These are phyloP conservation scores for Cirrhinus mrigala DNA, from an alignment of 2,797 vertebrate species.

Conservation along the genomic window DNA sequence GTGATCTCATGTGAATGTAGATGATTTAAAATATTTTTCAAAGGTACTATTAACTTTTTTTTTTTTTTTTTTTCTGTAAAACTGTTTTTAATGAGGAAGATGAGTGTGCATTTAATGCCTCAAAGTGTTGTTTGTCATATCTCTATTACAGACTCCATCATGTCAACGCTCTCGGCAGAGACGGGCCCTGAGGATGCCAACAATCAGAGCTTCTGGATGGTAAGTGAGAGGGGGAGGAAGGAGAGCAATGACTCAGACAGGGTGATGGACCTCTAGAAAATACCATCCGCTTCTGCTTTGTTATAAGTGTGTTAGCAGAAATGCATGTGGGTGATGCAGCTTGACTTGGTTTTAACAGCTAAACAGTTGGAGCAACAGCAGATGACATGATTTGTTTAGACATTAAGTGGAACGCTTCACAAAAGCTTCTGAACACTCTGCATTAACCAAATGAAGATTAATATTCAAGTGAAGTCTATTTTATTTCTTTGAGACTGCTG, in stretches of 20 bases:
- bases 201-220: conserved; percentile 82
- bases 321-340: background rate
- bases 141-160: conserved; percentile 68
- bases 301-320: background rate
- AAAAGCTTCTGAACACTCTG: conserved; percentile 5
- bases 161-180: conserved; percentile 74
- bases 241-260: conserved; percentile 3
- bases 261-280: conserved; percentile 3
- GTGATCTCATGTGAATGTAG: background rate
- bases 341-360: background rate
- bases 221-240: conserved; percentile 49
- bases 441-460: conserved; percentile 23
- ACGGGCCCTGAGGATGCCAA: conserved; percentile 71
- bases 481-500: conserved; percentile 10
- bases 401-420: background rate
- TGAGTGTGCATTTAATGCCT: background rate
- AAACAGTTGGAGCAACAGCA: background rate
- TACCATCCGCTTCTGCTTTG: background rate
- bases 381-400: background rate
- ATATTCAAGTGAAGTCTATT: conserved; percentile 9
- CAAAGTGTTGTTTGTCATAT: background rate
- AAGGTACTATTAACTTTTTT: background rate
- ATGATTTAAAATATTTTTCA: background rate
- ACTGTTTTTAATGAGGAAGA: background rate
- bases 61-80: too few relatives aligned